Conservation (phyloP, 2,113 vertebrate species). For the Ammodytes dubius region DNA sequence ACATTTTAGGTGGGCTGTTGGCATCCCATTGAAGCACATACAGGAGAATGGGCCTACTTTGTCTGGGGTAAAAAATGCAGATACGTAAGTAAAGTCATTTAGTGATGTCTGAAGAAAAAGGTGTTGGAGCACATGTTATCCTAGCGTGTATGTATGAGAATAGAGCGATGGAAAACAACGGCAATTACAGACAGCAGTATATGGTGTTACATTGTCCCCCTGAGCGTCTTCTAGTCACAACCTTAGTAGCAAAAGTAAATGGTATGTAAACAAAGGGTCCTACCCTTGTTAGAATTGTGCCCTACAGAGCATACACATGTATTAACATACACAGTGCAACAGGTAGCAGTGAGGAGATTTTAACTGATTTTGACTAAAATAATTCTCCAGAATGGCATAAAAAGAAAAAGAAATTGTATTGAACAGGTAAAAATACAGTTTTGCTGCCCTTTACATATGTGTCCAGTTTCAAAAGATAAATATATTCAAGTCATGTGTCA, state of each 20-base stretch:
- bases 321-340: no score
- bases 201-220: conserved; percentile 20
- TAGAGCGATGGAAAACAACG: not conserved
- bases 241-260: conserved; percentile 33
- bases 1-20: conserved; percentile 27
- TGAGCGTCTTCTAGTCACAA: conserved; percentile 48
- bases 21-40: conserved; percentile 9
- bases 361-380: no score
- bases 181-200: conserved; percentile 21
- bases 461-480: no score
- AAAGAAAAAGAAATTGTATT: no score
- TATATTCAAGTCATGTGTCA: no score
- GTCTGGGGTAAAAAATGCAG: conserved; percentile 12
- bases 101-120: conserved; percentile 6
- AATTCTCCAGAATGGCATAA: no score
- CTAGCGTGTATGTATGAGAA: not conserved
- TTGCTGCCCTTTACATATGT: no score
- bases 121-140: not conserved
- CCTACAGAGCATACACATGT: not conserved
- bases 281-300: conserved; percentile 2
- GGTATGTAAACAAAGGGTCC: no score
- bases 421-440: no score
- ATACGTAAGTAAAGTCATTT: conserved; percentile 5
- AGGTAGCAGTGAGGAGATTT: no score
- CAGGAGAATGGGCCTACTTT: conserved; percentile 19